A percentile compares a stretch with the other conserved stretches of the same genome.
Conservation (phyloP, 1,140 invertebrate species). For the Heliconius hermathena region DNA sequence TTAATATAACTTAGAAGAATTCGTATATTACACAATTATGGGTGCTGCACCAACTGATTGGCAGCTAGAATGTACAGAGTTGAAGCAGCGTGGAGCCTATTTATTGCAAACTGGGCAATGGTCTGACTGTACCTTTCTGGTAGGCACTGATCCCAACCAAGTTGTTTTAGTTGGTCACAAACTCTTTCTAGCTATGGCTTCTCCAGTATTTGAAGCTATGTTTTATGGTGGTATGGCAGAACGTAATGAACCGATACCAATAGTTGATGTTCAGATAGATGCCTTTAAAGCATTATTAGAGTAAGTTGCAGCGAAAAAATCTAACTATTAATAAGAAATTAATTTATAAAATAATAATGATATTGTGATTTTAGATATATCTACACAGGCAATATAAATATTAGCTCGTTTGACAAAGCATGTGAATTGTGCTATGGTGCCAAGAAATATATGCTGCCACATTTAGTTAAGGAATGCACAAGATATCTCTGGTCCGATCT, state of each 20-base stretch:
- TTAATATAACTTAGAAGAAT: not conserved
- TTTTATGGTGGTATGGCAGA: constrained; percentile 88
- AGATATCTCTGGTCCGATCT: constrained; percentile 90
- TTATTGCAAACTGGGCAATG: constrained; percentile 89
- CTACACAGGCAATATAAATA: constrained; percentile 90
- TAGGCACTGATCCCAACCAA: constrained; percentile 89
- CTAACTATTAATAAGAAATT: not conserved
- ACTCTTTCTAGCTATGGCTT: constrained; percentile 91
- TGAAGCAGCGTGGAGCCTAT: constrained; percentile 87
- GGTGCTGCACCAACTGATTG: constrained; percentile 83
- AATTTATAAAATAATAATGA: not conserved
- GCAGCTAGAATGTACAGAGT: constrained; percentile 86
- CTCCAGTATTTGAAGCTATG: constrained; percentile 92
- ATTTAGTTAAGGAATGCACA: constrained; percentile 90
- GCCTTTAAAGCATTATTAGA: constrained; percentile 88
- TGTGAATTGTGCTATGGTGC: constrained; percentile 93
- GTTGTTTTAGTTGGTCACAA: constrained; percentile 89
- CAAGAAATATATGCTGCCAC: constrained; percentile 93
- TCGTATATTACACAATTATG: not conserved
- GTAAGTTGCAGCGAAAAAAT: constrained; percentile 44
- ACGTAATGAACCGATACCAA: constrained; percentile 87
- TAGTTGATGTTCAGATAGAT: constrained; percentile 92
- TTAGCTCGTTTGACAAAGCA: constrained; percentile 90
- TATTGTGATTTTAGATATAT: constrained; percentile 85
- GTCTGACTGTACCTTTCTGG: constrained; percentile 91